A percentile compares a stretch with the other conserved stretches of the same genome.
These are phyloP conservation scores for Araneus ventricosus DNA, from an alignment of 1,140 invertebrate species.

Conservation along the genomic window DNA sequence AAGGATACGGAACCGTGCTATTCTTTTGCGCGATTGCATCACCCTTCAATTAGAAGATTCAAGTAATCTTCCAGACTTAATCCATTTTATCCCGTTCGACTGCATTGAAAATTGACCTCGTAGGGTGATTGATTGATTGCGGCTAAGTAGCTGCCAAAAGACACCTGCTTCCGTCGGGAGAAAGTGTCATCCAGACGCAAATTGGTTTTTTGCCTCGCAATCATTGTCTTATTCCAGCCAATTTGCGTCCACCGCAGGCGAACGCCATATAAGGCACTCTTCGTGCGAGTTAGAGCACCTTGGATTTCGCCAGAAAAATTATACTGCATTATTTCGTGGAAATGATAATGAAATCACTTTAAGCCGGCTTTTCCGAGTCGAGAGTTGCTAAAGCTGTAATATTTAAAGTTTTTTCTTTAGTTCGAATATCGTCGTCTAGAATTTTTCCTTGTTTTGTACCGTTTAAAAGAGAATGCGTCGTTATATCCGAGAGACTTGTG, in stretches of 20 bases:
- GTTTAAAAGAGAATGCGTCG: no score
- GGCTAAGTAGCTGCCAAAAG: neutral
- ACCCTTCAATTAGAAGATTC: no score
- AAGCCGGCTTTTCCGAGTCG: no score
- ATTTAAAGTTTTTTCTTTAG: no score
- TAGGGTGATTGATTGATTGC: conserved; percentile 21
- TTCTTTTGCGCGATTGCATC: neutral
- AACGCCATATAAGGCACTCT: neutral
- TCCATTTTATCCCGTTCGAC: neutral
- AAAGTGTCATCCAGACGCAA: conserved; percentile 15
- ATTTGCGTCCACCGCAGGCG: neutral
- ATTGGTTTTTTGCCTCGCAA: conserved; percentile 1
- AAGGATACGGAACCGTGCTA: neutral
- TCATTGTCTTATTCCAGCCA: conserved; percentile 13
- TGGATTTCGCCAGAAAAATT: neutral
- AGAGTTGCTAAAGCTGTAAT: no score
- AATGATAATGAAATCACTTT: neutral
- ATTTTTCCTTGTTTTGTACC: no score
- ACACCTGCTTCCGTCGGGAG: conserved; percentile 41
- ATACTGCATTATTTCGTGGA: neutral
- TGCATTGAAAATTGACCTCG: conserved; percentile 28
- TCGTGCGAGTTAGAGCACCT: neutral
- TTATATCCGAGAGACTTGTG: no score
- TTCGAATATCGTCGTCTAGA: no score
- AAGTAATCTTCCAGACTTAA: neutral